A percentile compares a stretch with the other conserved stretches of the same genome.
These are phyloP conservation scores for Hexactinellida sp. DNA, from an alignment of 37 sponge, comb jelly and placozoan genomes.

Conservation along the genomic window DNA sequence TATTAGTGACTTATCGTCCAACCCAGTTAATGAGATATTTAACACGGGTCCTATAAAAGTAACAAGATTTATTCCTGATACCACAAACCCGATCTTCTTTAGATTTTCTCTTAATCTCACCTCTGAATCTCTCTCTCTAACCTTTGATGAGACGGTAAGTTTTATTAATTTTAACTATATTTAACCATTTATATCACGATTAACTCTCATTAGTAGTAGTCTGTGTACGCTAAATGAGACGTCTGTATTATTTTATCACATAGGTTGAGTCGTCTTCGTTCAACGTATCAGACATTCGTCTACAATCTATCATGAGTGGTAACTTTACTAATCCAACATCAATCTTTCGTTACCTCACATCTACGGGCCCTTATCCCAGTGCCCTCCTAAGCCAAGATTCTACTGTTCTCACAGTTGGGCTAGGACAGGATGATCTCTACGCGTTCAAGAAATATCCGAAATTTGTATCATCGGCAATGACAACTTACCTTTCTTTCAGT, in stretches of 20 bases:
- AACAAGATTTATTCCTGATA: slow-evolving; percentile 35
- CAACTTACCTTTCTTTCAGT: slow-evolving; percentile 48
- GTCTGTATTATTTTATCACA: too few relatives aligned
- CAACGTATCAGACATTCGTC: not conserved
- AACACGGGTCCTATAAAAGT: not conserved
- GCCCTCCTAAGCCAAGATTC: not conserved
- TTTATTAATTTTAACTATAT: not conserved
- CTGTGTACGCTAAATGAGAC: too few relatives aligned
- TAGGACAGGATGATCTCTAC: slow-evolving; percentile 17
- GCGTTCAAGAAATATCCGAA: slow-evolving; percentile 15
- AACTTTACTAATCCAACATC: not conserved
- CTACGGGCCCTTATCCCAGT: not conserved
- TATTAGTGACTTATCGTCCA: slow-evolving; percentile 15
- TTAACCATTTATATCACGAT: too few relatives aligned
- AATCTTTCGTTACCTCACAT: not conserved
- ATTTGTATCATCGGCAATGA: slow-evolving; percentile 16
- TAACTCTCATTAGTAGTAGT: too few relatives aligned
- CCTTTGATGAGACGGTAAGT: slow-evolving; percentile 74
- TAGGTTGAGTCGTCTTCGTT: not conserved
- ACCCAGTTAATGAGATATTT: not conserved
- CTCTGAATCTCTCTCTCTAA: slow-evolving; percentile 36
- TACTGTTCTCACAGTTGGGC: not conserved
- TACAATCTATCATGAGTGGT: not conserved
- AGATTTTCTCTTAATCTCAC: slow-evolving; percentile 63
- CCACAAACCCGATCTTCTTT: slow-evolving; percentile 36